phyloP scores from a whole-genome alignment of 2,113 vertebrate species.

The Urocolius indicus region DNA sequence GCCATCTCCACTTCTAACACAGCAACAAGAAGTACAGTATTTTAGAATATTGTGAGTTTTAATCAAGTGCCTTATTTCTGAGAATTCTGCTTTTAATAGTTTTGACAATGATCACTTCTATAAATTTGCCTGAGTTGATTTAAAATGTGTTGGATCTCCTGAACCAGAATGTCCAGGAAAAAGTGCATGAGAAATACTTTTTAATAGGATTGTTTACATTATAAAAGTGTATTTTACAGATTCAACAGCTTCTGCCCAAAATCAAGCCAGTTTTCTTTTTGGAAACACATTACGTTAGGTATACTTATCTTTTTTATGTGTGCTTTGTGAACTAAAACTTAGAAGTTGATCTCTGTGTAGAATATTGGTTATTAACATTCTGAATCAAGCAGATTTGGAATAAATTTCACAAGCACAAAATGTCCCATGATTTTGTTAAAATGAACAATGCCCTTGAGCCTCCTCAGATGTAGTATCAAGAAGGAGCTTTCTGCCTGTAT shows the following conservation, averaged over 20 bases:
- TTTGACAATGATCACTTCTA: not conserved
- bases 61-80: not conserved
- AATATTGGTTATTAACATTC: not conserved
- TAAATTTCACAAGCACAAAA: not conserved
- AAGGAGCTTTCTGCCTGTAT: not conserved
- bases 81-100: not conserved
- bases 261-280: not conserved
- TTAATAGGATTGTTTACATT: not conserved
- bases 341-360: not conserved
- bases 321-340: not conserved
- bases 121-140: not conserved
- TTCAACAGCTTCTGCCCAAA: not conserved
- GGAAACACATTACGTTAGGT: not conserved
- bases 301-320: not conserved
- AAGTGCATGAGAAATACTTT: not conserved
- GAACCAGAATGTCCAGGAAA: not conserved
- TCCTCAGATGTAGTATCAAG: conserved; percentile 3
- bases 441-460: not conserved
- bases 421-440: not conserved
- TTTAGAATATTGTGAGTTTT: not conserved
- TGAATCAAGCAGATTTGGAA: not conserved
- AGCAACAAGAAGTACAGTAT: not conserved
- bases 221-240: not conserved
- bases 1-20: not conserved
- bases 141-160: not conserved